Conservation (phyloP, 2,888 invertebrate genomes). For the Orthosia cruda region DNA sequence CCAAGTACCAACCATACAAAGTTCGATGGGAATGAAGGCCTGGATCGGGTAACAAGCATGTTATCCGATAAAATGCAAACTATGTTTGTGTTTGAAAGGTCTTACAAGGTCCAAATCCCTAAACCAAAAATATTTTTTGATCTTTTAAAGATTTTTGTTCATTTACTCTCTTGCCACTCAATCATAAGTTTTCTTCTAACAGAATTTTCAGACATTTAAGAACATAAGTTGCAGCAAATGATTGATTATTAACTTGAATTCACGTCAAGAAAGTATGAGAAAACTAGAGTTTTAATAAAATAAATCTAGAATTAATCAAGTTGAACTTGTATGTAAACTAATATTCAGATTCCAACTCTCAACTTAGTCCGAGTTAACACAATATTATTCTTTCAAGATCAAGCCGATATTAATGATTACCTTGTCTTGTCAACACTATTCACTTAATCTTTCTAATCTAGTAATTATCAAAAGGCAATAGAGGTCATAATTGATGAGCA, state of each 20-base stretch:
- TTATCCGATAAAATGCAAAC: no score
- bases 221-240: conserved; percentile 26
- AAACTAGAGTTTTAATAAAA: conserved; percentile 8
- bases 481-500: conserved; percentile 56
- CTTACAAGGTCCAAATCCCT: no score
- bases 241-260: conserved; percentile 35
- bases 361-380: conserved; percentile 24
- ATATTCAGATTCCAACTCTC: conserved; percentile 34
- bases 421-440: conserved; percentile 37
- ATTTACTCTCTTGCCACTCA: conserved; percentile 8
- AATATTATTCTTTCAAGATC: conserved; percentile 44
- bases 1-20: no score
- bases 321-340: conserved; percentile 10
- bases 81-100: no score
- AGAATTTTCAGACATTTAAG: conserved; percentile 24
- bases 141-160: conserved; percentile 7
- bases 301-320: conserved; percentile 9
- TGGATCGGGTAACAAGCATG: no score
- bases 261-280: not conserved
- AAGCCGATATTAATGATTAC: conserved; percentile 40
- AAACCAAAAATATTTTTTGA: no score
- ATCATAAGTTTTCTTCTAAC: conserved; percentile 43
- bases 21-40: no score
- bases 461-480: conserved; percentile 46
- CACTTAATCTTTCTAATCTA: conserved; percentile 43